These are phyloP conservation scores for Diadema setosum DNA, from an alignment of 35 echinoderm and acorn worm genomes.

Conservation along the genomic window DNA sequence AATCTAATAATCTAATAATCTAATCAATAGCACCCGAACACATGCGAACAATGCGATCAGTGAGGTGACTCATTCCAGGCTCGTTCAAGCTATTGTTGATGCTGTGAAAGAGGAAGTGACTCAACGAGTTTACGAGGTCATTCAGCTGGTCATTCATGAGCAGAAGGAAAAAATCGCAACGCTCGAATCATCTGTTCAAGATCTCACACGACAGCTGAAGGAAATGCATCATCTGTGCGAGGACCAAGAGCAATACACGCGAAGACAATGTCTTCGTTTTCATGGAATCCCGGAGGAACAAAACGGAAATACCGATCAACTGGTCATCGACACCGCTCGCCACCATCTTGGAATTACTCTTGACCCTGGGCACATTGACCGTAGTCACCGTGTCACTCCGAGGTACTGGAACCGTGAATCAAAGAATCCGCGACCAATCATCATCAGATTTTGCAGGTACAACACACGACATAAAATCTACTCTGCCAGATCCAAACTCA, in stretches of 20 bases:
- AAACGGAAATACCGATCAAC: too few species aligned
- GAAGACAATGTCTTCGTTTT: background rate
- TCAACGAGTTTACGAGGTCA: background rate
- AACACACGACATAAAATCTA: too few species aligned
- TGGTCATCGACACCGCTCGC: too few species aligned
- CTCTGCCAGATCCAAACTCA: too few species aligned
- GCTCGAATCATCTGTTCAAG: background rate
- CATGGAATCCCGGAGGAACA: too few species aligned
- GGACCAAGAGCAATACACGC: background rate
- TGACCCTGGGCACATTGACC: background rate
- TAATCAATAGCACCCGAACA: too few species aligned
- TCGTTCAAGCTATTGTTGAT: too few species aligned
- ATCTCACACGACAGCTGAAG: background rate
- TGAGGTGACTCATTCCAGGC: background rate
- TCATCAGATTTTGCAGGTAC: too few species aligned
- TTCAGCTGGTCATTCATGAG: background rate
- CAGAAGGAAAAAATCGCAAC: background rate
- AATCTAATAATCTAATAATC: too few species aligned
- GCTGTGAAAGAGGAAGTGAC: background rate
- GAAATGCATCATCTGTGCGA: background rate
- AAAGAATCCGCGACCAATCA: too few species aligned
- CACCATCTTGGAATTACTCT: too few species aligned
- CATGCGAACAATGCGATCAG: too few species aligned
- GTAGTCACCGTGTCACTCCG: background rate
- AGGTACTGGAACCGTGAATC: background rate